Evolutionary conservation across 2,113 vertebrate species (phyloP), one percentile per base, ranked within the genome.

Genomic region (Caracal caracal): DNA sequence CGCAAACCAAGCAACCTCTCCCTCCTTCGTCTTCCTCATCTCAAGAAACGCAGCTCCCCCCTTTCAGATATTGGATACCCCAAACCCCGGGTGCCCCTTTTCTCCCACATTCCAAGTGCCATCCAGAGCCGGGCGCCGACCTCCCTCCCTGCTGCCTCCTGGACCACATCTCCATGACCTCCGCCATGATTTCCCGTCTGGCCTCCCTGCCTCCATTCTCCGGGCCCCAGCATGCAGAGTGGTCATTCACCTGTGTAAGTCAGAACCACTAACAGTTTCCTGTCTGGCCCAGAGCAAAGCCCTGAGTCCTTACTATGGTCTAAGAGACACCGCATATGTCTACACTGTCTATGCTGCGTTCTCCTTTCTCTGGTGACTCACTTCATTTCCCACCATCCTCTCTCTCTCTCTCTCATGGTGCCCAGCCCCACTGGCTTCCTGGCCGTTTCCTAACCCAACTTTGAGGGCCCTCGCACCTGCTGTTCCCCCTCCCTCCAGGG

Each of bases 61-160:
- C 71, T 47, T 75, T 15, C 37, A 47, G 12, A 16, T 28, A 12
- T 3, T 7, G 22, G 71, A 75, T 12, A 12, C 37, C 26, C 6
- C 11, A 40, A 47, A 28, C 71, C 40, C 26, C 71, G 28, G 71
- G 28, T 16, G 24, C 24, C 26, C 37, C 71, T 22, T 43, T 28
- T 47, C 40, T 24, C 20, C 37, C 70, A 24, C 70, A 15, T 5
- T 68, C 65, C 33, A 7, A 33, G 65, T 0, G 65, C 15, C 15
- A n/a, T 16, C 65, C 33, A n/a, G 65, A 37, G 35, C 20, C 2
- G 10, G 35, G 10, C 20, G 11, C 35, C 1, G 0, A 1, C 10
- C 68, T 35, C 37, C 68, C 6, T 2, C 24, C 6, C 40, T 43
- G 40, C 71, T 16, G 20, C 71, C 37, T 15, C 71, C 71, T 1